A percentile compares a stretch with the other conserved stretches of the same genome.
These are phyloP conservation scores for Microcebus lehilahytsara DNA, from an alignment of 2,113 vertebrate species.

Conservation along the genomic window DNA sequence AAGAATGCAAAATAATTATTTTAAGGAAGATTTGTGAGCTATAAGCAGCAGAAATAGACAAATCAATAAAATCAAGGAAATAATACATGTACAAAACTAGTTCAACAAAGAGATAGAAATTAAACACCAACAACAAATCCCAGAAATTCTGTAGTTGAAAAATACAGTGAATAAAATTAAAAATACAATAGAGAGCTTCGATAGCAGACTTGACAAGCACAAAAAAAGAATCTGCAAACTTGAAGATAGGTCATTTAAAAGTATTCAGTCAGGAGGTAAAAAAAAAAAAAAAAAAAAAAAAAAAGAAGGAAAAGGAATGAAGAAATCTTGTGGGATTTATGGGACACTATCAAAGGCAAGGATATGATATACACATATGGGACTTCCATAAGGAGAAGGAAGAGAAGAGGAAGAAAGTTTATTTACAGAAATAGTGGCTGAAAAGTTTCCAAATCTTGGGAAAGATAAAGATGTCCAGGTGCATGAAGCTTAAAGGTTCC, in stretches of 20 bases:
- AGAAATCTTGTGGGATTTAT: neutral
- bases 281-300: neutral
- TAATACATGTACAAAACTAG: neutral
- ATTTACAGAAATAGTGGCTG: neutral
- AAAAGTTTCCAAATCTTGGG: neutral
- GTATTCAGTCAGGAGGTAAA: too few species aligned
- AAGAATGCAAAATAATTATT: neutral
- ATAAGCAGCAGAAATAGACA: neutral
- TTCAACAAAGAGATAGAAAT: neutral
- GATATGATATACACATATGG: neutral
- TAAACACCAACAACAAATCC: too few species aligned
- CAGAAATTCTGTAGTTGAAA: neutral
- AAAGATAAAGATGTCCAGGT: neutral
- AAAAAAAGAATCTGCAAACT: neutral
- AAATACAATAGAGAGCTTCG: neutral
- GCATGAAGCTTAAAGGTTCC: neutral
- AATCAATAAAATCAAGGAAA: neutral
- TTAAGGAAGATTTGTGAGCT: neutral
- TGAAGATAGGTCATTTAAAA: neutral
- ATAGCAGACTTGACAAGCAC: neutral
- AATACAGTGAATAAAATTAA: neutral
- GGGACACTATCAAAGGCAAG: neutral
- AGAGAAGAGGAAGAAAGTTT: neutral
- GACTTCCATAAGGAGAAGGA: neutral
- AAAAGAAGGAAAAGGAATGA: neutral